phyloP scores from a whole-genome alignment of 2,113 vertebrate genomes.

The Manacus vitellinus region DNA sequence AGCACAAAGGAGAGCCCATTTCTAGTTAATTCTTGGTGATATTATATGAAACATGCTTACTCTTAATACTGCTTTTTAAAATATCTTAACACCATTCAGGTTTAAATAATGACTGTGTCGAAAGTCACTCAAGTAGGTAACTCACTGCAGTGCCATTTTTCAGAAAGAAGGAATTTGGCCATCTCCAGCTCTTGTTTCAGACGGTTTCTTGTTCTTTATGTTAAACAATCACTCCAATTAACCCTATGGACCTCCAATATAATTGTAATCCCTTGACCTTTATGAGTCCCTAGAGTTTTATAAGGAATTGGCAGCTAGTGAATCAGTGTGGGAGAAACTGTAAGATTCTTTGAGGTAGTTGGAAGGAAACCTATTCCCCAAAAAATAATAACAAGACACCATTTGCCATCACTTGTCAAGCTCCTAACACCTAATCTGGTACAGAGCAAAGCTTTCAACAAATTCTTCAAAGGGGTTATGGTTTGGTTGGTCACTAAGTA shows the following conservation, averaged over 20 bases:
- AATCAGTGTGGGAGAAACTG: background rate
- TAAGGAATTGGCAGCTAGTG: background rate
- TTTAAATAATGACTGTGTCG: background rate
- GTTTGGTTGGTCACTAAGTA: background rate
- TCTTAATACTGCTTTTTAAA: background rate
- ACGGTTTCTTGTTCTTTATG: background rate
- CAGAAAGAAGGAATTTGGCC: background rate
- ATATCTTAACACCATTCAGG: background rate
- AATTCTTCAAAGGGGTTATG: background rate
- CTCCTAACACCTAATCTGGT: background rate
- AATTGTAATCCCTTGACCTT: background rate
- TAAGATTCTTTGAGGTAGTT: background rate
- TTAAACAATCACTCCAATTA: background rate
- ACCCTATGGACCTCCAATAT: background rate
- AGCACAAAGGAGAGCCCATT: background rate
- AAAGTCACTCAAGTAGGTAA: background rate
- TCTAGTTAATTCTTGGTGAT: background rate
- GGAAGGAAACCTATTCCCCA: background rate
- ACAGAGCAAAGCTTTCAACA: slow-evolving; percentile 15
- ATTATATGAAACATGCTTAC: background rate
- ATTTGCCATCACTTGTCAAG: background rate
- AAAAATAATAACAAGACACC: background rate
- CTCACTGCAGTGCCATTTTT: background rate
- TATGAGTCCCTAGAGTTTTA: background rate
- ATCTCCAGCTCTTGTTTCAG: background rate